Evolutionary conservation across 1,140 invertebrate species (phyloP), one percentile per base, ranked within the genome.

Genomic region (Hestina assimilis): DNA sequence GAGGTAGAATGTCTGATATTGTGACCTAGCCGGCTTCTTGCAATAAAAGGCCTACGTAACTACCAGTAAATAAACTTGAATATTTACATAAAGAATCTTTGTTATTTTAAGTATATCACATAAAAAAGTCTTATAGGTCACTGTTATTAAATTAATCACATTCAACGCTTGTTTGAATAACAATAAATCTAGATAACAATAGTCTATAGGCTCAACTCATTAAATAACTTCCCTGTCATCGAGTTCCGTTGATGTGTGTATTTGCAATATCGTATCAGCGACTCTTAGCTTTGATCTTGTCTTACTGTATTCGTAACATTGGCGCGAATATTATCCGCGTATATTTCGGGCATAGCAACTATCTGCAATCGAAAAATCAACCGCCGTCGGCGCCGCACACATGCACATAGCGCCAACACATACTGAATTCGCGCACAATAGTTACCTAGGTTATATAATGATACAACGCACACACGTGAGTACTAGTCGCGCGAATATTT

Each of bases 281-380:
- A 38, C 33, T 14, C 8, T 20, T 19, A 31, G 46, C 35, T 40
- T 47, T 40, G 54, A 59, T 42, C 46, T 52, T 57, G 51, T 53
- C 35, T 41, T 41, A 38, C 33, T 14, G 19, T 67, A 73, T 69
- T 63, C 72, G 69, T 78, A 70, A 65, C 65, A 65, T 74, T 74
- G 75, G 74, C 70, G 60, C 67, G 66, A 73, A 76, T 73, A 77
- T 69, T 75, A 78, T 81, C 61, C 73, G 75, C 65, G 64, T 63
- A 78, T 83, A 87, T 87, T 87, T 87, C 71, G 80, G 78, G 75
- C 77, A 79, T 85, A 73, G 80, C 71, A 85, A 85, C 83, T 69
- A 73, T 80, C 64, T 79, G 74, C 79, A 79, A 76, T 76, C 73
- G 69, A 85, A 87, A 83, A 87, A 72, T 81, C 71, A 76, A 69